Base-by-base conservation (phyloP, 2,113 vertebrate species). In the Hylia prasina region DNA sequence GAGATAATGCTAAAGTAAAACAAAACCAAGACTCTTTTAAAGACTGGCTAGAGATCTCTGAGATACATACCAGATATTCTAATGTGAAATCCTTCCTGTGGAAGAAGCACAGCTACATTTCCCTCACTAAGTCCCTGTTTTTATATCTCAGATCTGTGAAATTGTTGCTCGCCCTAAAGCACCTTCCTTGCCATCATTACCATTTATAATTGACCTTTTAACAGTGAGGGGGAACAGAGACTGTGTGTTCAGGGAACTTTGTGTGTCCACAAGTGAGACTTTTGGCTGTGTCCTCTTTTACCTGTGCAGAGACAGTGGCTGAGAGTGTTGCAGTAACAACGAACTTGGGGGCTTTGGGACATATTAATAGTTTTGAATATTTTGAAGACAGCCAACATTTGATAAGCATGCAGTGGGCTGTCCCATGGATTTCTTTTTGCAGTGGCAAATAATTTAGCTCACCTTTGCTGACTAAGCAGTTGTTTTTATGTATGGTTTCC, bases 381-480 rank as follows among this genome's bases (percentile, higher is more conserved):
- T 94, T 91, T 90, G 56, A 89, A 11, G 57, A 51, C 44, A 75
- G 56, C 24, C 69, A 82, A 31, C 10, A 39, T 50, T 90, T 88
- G 82, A 81, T 69, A 90, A 93, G 73, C 31, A 14, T 28, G 51
- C 37, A 63, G 27, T 93, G 80, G 85, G 45, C 45, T 71, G 58
- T 96, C 88, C 81, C 39, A 30, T 37, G 68, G 68, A 96, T 91
- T 83, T 86, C 27, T 56, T 92, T 87, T 63, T 80, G 39, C 68
- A 60, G 40, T 89, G 90, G 75, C 91, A 96, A 96, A 97, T 80
- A 91, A 68, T 64, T 81, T 80, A 77, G 87, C 66, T 90, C 35
- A 75, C 73, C 80, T 94, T 88, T 97, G 97, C 97, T 98, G 97
- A 98, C 92, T 93, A 95, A 97, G 91, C 95, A 92, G 64, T 80